Evolutionary conservation across 2,888 invertebrate genomes (phyloP).

Genomic region (Graphium colonna): DNA sequence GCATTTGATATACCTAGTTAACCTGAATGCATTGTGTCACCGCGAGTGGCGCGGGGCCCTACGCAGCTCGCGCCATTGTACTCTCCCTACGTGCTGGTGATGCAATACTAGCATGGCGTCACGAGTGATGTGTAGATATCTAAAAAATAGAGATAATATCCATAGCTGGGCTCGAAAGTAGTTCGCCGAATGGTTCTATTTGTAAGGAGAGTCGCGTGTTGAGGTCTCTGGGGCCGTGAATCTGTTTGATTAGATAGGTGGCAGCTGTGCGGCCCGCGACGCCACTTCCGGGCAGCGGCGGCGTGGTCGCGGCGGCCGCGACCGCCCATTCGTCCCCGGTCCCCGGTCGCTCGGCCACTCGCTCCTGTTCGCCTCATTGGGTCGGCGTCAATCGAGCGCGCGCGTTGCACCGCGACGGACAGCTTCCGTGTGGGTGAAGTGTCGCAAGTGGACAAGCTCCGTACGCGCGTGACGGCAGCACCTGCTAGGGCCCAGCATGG

Average conservation of each 20-base stretch:
- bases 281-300: conserved; percentile 34
- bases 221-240: too few species aligned
- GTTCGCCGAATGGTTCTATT: too few species aligned
- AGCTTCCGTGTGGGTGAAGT: not conserved
- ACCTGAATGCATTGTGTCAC: conserved; percentile 6
- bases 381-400: not conserved
- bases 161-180: too few species aligned
- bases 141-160: too few species aligned
- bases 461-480: too few species aligned
- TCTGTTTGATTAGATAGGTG: not conserved
- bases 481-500: conserved; percentile 29
- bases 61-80: not conserved
- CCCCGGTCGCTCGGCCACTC: conserved; percentile 87
- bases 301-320: conserved; percentile 80
- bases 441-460: not conserved
- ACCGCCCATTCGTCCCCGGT: not conserved
- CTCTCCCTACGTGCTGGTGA: not conserved
- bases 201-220: too few species aligned
- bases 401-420: not conserved
- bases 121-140: too few species aligned
- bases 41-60: not conserved
- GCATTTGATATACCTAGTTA: conserved; percentile 18
- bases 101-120: not conserved
- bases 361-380: not conserved
- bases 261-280: conserved; percentile 17